phyloP scores from a whole-genome alignment of 2,888 invertebrate genomes.

The Frankliniella fusca region DNA sequence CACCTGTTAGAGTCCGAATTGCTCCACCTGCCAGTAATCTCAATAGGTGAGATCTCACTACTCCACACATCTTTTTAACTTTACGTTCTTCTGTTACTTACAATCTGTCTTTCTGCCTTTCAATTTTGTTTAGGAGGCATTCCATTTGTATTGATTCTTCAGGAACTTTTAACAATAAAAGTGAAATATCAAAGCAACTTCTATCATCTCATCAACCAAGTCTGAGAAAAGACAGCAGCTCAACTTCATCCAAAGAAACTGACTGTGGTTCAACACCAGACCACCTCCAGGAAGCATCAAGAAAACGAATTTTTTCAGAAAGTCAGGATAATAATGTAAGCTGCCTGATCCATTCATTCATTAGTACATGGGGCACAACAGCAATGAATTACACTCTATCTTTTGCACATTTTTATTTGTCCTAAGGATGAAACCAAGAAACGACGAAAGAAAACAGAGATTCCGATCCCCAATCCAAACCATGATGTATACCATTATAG shows the following conservation, averaged over 20 bases:
- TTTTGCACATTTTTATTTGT: background rate
- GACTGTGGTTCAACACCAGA: background rate
- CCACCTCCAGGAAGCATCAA: background rate
- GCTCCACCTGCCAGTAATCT: background rate
- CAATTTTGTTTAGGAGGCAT: background rate
- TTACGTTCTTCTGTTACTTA: background rate
- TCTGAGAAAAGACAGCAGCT: background rate
- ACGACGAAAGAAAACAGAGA: background rate
- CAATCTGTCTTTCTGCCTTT: background rate
- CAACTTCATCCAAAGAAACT: background rate
- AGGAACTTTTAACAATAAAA: background rate
- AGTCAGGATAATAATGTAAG: background rate
- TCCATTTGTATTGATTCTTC: background rate
- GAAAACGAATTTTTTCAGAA: conserved; percentile 8
- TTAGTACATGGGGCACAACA: background rate
- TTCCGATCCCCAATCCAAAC: background rate
- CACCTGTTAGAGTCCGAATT: background rate
- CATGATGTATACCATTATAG: background rate
- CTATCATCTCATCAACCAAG: background rate
- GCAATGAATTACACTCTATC: background rate
- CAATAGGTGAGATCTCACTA: background rate
- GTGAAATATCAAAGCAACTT: background rate
- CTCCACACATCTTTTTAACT: background rate
- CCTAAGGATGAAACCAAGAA: background rate
- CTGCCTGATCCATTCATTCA: background rate